Evolutionary conservation across 2,113 vertebrate genomes (phyloP), one percentile per base, ranked within the genome.

Genomic region (Melanocharis versteri): DNA sequence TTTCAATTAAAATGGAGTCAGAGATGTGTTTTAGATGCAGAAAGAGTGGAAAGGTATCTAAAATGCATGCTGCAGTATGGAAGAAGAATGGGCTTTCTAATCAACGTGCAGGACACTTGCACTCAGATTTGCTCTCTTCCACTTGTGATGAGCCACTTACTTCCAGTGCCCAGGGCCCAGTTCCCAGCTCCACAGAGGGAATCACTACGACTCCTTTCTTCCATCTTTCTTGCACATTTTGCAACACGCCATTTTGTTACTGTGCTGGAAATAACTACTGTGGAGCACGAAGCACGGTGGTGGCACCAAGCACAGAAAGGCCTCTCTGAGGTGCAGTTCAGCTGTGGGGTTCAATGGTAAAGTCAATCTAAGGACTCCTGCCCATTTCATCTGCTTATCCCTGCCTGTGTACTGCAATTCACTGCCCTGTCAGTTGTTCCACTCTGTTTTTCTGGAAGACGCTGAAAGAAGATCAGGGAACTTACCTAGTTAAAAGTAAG

Each of bases 231-330:
- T 6, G 15, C 4, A 8, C 35, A 22, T 66, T 81, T 81, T 93
- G 14, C 24, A 71, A 24, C 44, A 39, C 24, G 44, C 8, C 3
- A 17, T 51, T 64, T 82, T 50, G 45, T 56, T 20, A 19, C 7
- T 14, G 3, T 48, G 19, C 35, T 48, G 33, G 24, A 20, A 83
- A 50, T 42, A 33, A 35, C 33, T 54, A 8, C 56, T 62, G 51
- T 33, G 62, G 40, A 56, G 30, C 40, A 50, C 1, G 0, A 5
- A 87, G 35, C 40, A 66, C 0, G 0, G 60, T 42, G n/a, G 47
- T 40, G 35, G 35, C 51, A 69, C 19, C 0, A 4, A 82, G 31
- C 44, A 75, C 0, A 3, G 15, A 5, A 33, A 27, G 21, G 33
- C 21, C 10, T 24, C 33, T 70, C 48, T 71, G 58, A 54, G 31